These are phyloP conservation scores for Choreutis nemorana DNA, from an alignment of 2,888 invertebrate species.

Conservation along the genomic window DNA sequence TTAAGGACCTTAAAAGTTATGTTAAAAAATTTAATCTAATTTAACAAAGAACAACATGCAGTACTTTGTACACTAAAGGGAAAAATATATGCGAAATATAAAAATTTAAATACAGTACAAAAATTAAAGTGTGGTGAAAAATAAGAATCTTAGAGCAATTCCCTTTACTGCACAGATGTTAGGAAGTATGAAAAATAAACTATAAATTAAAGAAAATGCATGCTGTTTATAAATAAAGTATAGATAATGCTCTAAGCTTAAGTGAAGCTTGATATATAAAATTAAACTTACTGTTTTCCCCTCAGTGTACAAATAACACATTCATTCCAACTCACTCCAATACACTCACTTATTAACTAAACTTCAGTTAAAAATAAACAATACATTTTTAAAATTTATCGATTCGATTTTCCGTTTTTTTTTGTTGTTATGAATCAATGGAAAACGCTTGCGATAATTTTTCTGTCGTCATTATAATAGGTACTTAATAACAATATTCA, in stretches of 20 bases:
- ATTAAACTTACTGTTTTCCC: constrained; percentile 59
- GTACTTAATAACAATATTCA: too few relatives aligned
- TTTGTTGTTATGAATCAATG: background rate
- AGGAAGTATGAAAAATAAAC: constrained; percentile 15
- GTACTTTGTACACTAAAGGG: constrained; percentile 64
- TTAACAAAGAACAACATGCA: too few relatives aligned
- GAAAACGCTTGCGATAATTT: too few relatives aligned
- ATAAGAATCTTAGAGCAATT: constrained; percentile 50
- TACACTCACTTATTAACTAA: too few relatives aligned
- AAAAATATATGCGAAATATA: constrained; percentile 22
- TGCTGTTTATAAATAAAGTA: constrained; percentile 26
- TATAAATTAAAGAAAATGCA: constrained; percentile 30
- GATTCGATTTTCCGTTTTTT: background rate
- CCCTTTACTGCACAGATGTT: constrained; percentile 59
- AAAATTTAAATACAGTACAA: constrained; percentile 9
- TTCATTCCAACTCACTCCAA: constrained; percentile 1
- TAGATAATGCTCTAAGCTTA: constrained; percentile 56
- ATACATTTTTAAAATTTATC: constrained; percentile 2
- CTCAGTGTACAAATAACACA: constrained; percentile 53
- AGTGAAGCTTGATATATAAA: constrained; percentile 31
- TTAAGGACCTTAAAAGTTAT: too few relatives aligned
- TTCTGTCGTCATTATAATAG: too few relatives aligned
- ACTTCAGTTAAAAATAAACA: constrained; percentile 21
- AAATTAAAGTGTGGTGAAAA: constrained; percentile 12
- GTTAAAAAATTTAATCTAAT: too few relatives aligned